phyloP scores from a whole-genome alignment of 1,140 invertebrate species.

The Maniola jurtina region DNA sequence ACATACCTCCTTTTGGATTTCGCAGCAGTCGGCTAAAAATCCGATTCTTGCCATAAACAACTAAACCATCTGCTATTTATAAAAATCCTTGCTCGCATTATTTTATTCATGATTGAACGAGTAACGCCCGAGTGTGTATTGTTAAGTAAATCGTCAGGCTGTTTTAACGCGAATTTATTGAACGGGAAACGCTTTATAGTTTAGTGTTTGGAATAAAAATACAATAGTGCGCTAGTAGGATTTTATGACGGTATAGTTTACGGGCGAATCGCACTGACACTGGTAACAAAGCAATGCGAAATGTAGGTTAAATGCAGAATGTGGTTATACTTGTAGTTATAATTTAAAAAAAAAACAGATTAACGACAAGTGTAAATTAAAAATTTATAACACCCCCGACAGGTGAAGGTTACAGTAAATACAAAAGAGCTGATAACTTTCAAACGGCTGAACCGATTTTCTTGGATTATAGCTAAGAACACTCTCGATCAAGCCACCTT shows the following conservation, averaged over 20 bases:
- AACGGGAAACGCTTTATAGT: neutral
- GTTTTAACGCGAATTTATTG: constrained; percentile 3
- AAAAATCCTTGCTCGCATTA: neutral
- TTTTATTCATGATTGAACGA: neutral
- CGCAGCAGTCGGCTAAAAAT: no score
- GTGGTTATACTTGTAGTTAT: no score
- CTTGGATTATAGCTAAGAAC: no score
- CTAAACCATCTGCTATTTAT: neutral
- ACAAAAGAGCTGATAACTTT: no score
- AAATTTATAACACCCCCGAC: no score
- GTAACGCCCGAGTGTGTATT: neutral
- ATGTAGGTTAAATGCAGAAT: neutral
- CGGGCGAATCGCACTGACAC: neutral
- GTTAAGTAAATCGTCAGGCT: neutral
- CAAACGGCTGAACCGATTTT: no score
- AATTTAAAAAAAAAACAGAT: no score
- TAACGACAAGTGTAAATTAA: no score
- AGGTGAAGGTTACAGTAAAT: no score
- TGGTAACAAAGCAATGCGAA: neutral
- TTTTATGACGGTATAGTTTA: constrained; percentile 7
- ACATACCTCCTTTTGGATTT: no score
- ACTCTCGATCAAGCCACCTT: no score
- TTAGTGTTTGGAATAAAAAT: constrained; percentile 9
- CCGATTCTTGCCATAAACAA: no score
- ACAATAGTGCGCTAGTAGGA: constrained; percentile 5